These are phyloP conservation scores for Acanthopagrus latus DNA, from an alignment of 2,797 vertebrate genomes.

Conservation along the genomic window DNA sequence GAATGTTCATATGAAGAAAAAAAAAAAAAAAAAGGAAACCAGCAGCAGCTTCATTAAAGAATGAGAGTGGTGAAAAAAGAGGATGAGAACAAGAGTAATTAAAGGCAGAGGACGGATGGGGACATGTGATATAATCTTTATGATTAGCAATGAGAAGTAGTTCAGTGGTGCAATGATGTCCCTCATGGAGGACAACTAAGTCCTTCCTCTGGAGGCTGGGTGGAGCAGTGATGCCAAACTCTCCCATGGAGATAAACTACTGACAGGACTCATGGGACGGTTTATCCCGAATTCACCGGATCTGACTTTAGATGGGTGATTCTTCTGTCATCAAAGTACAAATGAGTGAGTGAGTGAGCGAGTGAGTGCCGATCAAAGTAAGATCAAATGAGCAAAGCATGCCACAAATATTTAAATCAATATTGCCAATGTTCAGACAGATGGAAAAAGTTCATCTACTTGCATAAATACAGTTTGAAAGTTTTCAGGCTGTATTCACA, in stretches of 20 bases:
- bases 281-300: conserved; percentile 26
- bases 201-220: conserved; percentile 61
- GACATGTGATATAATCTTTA: conserved; percentile 45
- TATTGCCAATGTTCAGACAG: not conserved
- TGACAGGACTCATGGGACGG: conserved; percentile 27
- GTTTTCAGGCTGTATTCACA: no score
- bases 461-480: not conserved
- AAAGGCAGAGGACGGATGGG: not conserved
- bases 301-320: conserved; percentile 17
- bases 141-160: conserved; percentile 39
- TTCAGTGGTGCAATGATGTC: conserved; percentile 31
- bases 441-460: not conserved
- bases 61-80: not conserved
- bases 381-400: conserved; percentile 3
- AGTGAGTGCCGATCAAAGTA: not conserved
- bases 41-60: not conserved
- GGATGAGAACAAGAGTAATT: conserved; percentile 2
- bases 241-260: conserved; percentile 55
- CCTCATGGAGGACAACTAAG: conserved; percentile 14
- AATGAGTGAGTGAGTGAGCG: no score
- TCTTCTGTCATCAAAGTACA: conserved; percentile 26
- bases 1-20: not conserved
- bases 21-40: not conserved
- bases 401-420: conserved; percentile 1
- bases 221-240: conserved; percentile 46